Conservation (phyloP, 1,140 invertebrate species). For the Zaprionus kolodkinae region DNA sequence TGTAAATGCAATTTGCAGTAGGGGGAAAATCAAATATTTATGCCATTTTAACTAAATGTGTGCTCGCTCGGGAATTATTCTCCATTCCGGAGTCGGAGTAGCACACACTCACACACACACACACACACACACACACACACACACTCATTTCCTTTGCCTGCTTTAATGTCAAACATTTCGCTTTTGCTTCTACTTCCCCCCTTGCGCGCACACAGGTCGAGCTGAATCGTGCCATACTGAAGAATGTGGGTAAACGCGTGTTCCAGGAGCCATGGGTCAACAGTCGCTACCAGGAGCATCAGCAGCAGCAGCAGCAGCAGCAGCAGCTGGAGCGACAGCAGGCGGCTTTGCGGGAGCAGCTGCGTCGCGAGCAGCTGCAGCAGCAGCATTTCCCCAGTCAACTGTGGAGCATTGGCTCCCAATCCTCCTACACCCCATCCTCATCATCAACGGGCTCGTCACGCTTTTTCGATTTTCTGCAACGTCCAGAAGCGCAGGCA, state of each 20-base stretch:
- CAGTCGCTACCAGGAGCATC: conserved; percentile 38
- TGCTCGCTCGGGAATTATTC: conserved; percentile 5
- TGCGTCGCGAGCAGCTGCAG: conserved; percentile 50
- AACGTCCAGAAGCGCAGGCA: conserved; percentile 39
- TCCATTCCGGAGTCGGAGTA: background rate
- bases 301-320: conserved; percentile 39
- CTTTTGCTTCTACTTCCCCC: conserved; percentile 26
- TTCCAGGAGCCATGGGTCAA: conserved; percentile 42
- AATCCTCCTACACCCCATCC: conserved; percentile 17
- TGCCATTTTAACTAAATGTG: conserved; percentile 32
- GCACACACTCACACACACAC: background rate
- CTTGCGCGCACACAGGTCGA: conserved; percentile 80
- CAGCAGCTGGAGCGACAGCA: conserved; percentile 43
- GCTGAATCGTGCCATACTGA: conserved; percentile 86
- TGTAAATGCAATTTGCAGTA: conserved; percentile 41
- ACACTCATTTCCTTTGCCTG: conserved; percentile 32
- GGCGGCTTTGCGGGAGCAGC: conserved; percentile 21
- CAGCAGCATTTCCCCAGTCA: conserved; percentile 72
- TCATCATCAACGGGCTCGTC: conserved; percentile 39
- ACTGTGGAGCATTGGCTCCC: conserved; percentile 59
- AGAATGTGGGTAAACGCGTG: conserved; percentile 86
- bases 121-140: background rate
- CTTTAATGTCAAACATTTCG: conserved; percentile 58
- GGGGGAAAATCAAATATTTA: conserved; percentile 48
- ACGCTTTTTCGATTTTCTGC: conserved; percentile 64